Evolutionary conservation across 2,888 invertebrate species (phyloP), one percentile per base, ranked within the genome.

Genomic region (Amblyjoppa proteus): DNA sequence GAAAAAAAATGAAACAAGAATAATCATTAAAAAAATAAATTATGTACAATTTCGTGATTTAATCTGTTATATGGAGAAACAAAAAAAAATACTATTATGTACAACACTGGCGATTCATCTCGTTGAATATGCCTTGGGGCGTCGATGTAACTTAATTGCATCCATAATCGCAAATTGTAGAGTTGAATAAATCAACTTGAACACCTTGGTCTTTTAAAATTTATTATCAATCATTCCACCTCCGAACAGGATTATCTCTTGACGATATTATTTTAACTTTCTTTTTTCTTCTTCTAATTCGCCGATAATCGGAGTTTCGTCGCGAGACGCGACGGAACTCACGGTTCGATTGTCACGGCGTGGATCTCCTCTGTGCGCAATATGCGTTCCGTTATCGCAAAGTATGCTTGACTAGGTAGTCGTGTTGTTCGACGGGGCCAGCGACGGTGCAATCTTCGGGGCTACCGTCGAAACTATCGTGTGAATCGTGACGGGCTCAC

Each of bases 101-200:
- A 90, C 86, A 89, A 90, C 82, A 88, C 31, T 88, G 88, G 83
- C 89, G 87, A 89, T 88, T 88, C 87, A 81, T 90, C 89, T 89
- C 89, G 89, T 90, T 89, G 89, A 87, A 88, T 25, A 88, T 89
- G 87, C 89, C 88, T 89, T 53, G 45, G 45, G 88, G 88, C 87
- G 89, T 91, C 89, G 87, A 88, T 90, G 89, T 91, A 88, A 89
- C 87, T 87, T 45, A 45, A 83, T 74, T 70, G 34, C 20, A 28
- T 75, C 58, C 66, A 74, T 71, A 86, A 84, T 89, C 31, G 61
- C 88, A 87, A 88, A 85, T 84, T 86, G 61, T 86, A 87, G 90
- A 89, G 85, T 87, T 88, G 88, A 92, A 92, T 92, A 92, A 92
- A 91, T 89, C 89, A 89, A 88, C 89, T 84, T 83, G 6, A 80